Conservation (phyloP, 2,888 invertebrate species). For the Scaptomyza tumidula region DNA sequence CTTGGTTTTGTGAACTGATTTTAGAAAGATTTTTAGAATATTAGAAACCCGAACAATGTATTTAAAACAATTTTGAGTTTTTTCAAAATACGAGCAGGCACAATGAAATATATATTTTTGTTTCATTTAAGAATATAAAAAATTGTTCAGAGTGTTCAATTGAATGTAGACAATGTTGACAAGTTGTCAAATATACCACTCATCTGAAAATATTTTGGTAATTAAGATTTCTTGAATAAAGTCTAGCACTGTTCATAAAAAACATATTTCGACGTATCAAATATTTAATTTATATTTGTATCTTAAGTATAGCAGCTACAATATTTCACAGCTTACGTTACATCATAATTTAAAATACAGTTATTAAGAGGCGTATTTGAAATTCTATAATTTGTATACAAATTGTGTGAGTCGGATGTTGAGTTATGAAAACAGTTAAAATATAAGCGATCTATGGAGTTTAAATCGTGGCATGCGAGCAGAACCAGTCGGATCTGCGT, state of each 20-base stretch:
- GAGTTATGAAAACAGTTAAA: slow-evolving; percentile 40
- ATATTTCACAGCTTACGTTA: not conserved
- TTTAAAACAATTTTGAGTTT: no score
- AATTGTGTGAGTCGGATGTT: slow-evolving; percentile 15
- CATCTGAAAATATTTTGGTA: no score
- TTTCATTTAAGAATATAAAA: no score
- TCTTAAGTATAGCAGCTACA: not conserved
- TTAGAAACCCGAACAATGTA: no score
- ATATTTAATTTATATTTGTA: not conserved
- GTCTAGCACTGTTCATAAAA: not conserved
- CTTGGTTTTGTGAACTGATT: not conserved
- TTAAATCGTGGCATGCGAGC: slow-evolving; percentile 29
- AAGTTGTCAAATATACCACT: no score
- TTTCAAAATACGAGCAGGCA: no score
- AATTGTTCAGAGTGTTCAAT: no score
- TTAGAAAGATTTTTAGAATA: no score
- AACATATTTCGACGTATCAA: not conserved
- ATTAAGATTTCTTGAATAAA: not conserved
- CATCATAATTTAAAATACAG: slow-evolving; percentile 9
- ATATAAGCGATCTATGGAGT: slow-evolving; percentile 26
- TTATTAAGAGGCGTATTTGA: slow-evolving; percentile 10
- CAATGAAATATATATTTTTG: no score
- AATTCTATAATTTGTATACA: slow-evolving; percentile 18
- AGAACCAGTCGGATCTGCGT: slow-evolving; percentile 53
- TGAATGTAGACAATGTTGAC: no score